phyloP scores from a whole-genome alignment of 2,113 vertebrate species.

The Chunga burmeisteri region DNA sequence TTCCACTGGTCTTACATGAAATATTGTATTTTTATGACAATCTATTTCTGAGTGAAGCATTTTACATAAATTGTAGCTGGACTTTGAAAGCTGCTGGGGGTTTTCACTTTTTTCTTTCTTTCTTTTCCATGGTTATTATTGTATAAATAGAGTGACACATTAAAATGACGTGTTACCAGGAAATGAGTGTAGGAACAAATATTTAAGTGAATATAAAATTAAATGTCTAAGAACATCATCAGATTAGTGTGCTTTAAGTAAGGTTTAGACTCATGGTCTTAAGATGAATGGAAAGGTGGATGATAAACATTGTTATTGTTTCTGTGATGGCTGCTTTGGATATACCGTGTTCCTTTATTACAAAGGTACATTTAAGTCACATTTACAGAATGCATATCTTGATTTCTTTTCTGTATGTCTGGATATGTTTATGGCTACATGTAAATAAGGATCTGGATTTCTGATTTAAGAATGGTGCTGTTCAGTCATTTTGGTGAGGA shows the following conservation, averaged over 20 bases:
- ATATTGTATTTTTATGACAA: background rate
- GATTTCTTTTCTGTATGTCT: background rate
- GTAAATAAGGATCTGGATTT: background rate
- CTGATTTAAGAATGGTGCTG: background rate
- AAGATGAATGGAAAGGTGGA: background rate
- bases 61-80: background rate
- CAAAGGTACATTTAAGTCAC: background rate
- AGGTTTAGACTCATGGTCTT: background rate
- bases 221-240: background rate
- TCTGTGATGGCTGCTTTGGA: background rate
- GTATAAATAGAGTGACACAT: background rate
- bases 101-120: background rate
- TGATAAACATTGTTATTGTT: background rate
- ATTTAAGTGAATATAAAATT: background rate
- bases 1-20: slow-evolving; percentile 5
- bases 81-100: background rate
- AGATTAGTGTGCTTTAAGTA: background rate
- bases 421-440: background rate
- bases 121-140: background rate
- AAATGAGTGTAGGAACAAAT: background rate
- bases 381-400: background rate
- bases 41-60: background rate
- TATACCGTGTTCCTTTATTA: background rate
- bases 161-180: background rate
- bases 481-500: background rate